Evolutionary conservation across 1,140 invertebrate species (phyloP).

Genomic region (Halesus radiatus): DNA sequence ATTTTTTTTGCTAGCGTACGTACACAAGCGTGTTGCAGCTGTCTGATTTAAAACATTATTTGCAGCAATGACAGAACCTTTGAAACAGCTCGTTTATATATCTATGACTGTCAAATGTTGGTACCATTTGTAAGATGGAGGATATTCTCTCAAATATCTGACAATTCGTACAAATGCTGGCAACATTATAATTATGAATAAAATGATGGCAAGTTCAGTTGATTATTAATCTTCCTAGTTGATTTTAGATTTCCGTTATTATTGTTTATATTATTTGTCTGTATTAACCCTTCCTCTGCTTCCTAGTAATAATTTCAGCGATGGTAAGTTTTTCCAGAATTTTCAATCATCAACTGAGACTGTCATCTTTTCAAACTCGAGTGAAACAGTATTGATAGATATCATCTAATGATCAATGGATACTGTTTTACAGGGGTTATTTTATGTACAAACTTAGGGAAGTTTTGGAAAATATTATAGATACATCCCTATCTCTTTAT

Average conservation of each 20-base stretch:
- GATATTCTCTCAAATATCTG: too few relatives aligned
- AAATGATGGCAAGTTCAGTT: too few relatives aligned
- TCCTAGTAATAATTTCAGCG: not conserved
- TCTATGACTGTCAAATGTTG: too few relatives aligned
- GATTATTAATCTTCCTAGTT: not conserved
- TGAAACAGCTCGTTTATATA: too few relatives aligned
- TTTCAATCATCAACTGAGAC: not conserved
- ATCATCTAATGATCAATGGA: not conserved
- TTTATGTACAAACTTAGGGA: not conserved
- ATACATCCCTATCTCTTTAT: too few relatives aligned
- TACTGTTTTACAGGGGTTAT: not conserved
- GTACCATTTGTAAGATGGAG: too few relatives aligned
- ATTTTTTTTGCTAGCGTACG: too few relatives aligned
- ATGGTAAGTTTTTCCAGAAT: not conserved
- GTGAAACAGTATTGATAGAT: not conserved
- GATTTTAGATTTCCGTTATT: not conserved
- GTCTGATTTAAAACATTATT: too few relatives aligned
- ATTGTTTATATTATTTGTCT: not conserved
- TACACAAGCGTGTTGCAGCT: too few relatives aligned
- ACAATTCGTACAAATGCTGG: too few relatives aligned
- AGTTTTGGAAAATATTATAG: constrained; percentile 17
- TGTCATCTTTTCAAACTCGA: not conserved
- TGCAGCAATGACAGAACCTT: too few relatives aligned
- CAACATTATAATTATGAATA: too few relatives aligned
- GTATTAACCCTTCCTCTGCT: not conserved